phyloP scores from a whole-genome alignment of 2,113 vertebrate species.

The human (Homo sapiens) region GRCh38 chr3:56227001-56227500 shows the following conservation, averaged over 20 bases:
- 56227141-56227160: neutral
- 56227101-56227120: neutral
- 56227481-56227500: neutral
- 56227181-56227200: neutral
- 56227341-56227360: neutral
- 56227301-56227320: neutral
- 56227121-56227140: neutral
- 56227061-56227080: neutral
- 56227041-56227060: neutral
- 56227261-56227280: neutral
- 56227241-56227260: neutral
- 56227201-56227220: neutral
- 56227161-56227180: neutral
- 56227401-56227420: neutral
- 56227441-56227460: neutral
- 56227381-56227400: neutral
- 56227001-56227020: neutral
- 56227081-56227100: neutral
- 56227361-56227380: neutral
- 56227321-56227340: neutral
- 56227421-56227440: neutral
- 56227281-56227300: neutral
- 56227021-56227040: neutral
- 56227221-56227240: neutral
- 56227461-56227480: neutral